Evolutionary conservation across 2,888 invertebrate genomes (phyloP), one percentile per base, ranked within the genome.

Genomic region (Esperia sulphurella): DNA sequence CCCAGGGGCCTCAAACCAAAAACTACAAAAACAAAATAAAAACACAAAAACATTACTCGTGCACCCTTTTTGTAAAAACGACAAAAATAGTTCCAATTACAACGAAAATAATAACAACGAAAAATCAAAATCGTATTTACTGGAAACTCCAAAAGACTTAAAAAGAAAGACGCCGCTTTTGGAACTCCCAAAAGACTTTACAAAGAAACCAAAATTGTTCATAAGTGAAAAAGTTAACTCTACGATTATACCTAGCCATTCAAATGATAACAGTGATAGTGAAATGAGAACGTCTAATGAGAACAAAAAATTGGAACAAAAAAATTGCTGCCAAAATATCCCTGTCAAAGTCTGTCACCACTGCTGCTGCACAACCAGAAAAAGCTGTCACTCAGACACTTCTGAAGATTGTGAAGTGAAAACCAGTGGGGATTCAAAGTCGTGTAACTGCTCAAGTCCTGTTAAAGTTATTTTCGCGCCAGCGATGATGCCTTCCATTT

Each of bases 401-500:
- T 38, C n/a, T n/a, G 35, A 39, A 28, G 13, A 31, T 14, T 35
- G 45, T 48, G 49, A 48, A 8, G 44, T 40, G 10, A 29, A 9
- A 14, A 14, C 5, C n/a, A 52, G 44, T 43, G 50, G 45, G n/a
- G 53, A 46, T 35, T 14, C 44, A 41, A 48, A 62, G 29, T 31
- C 13, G 7, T 64, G 63, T 43, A 59, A 59, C 54, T 80, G 79
- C 59, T 71, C 74, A 48, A 65, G 58, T 49, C 60, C 75, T 40
- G 81, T 85, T 41, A 85, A 85, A 67, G 81, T 87, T 50, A 83
- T 87, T 0, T 80, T 88, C 48, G 79, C 88, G 1, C 83, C 87
- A 52, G 72, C 85, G 0, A 87, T 88, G 87, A 78, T 88, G 77
- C 81, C 86, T 0, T 75, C 83, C 0, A 67, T 87, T 1, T 85